Evolutionary conservation across 2,888 invertebrate species (phyloP), one percentile per base, ranked within the genome.

Genomic region (Pammene aurita): DNA sequence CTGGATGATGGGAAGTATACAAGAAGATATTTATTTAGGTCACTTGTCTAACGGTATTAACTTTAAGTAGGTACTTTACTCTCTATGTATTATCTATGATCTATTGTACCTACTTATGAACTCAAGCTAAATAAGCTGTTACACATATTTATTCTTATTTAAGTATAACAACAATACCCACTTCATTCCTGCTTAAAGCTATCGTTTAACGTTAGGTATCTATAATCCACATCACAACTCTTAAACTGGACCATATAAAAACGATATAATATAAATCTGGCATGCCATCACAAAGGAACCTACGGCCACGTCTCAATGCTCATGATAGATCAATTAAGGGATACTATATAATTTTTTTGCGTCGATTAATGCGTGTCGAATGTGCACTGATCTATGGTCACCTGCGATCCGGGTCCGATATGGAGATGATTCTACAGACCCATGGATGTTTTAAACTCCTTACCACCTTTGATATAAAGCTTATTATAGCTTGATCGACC

Each of bases 331-430:
- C 61, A 67, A 55, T 65, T 71, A 68, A 69, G 58, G 65, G 64
- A 57, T 66, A 57, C 50, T 34, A 60, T 71, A 50, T 50, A 50
- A 38, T 72, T 82, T 74, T 84, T 85, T 86, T 86, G 78, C 76
- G 66, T 66, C 75, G 41, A 81, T 83, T 78, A 78, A 80, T 82
- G 78, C 71, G 67, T 72, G 76, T 76, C 76, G 76, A 75, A 76
- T 75, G 75, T 75, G 73, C 67, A 75, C 73, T n/a, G 72, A 72
- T 44, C 76, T 73, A 75, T 75, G 77, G 78, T 78, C 72, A 75
- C 70, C 70, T n/a, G n/a, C 84, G 82, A 88, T 89, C 87, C 86
- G 83, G 84, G 83, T 82, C 83, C 79, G 76, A 87, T 90, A 90
- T 90, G 89, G 89, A 84, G 82, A 88, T 88, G 84, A 86, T 77